phyloP scores from a whole-genome alignment of 2,888 invertebrate species.

The Melanophora roralis region DNA sequence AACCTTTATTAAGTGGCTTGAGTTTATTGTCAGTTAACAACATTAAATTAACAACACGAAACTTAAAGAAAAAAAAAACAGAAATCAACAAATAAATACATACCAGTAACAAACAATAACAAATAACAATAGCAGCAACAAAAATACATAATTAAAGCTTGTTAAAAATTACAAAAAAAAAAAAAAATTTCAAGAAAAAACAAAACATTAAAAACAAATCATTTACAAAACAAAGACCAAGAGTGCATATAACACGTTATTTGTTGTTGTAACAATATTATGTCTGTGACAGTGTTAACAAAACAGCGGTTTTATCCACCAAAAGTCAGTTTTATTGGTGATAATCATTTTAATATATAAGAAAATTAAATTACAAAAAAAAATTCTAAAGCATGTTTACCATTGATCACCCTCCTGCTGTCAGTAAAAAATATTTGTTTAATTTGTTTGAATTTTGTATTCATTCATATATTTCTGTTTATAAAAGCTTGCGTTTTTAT shows the following conservation, averaged over 20 bases:
- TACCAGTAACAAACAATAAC: background rate
- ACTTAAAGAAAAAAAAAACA: background rate
- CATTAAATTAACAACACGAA: background rate
- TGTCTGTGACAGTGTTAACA: conserved; percentile 13
- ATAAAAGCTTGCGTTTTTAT: too few relatives aligned
- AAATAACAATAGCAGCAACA: background rate
- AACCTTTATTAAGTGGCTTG: background rate
- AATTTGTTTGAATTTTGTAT: too few relatives aligned
- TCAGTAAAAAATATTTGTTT: too few relatives aligned
- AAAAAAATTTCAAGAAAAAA: background rate
- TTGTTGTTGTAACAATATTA: background rate
- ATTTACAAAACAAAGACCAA: background rate
- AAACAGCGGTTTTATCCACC: too few relatives aligned
- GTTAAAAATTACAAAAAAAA: background rate
- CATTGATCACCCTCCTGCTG: too few relatives aligned
- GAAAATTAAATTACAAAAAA: too few relatives aligned
- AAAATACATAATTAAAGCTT: background rate
- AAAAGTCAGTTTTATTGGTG: too few relatives aligned
- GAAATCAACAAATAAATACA: background rate
- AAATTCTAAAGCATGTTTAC: too few relatives aligned
- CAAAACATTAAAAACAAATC: background rate
- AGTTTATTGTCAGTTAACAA: conserved; percentile 29
- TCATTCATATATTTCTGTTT: too few relatives aligned
- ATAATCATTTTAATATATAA: too few relatives aligned
- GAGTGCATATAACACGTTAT: background rate